These are phyloP conservation scores for Tolmerus cingulatus DNA, from an alignment of 2,888 invertebrate species.

Conservation along the genomic window DNA sequence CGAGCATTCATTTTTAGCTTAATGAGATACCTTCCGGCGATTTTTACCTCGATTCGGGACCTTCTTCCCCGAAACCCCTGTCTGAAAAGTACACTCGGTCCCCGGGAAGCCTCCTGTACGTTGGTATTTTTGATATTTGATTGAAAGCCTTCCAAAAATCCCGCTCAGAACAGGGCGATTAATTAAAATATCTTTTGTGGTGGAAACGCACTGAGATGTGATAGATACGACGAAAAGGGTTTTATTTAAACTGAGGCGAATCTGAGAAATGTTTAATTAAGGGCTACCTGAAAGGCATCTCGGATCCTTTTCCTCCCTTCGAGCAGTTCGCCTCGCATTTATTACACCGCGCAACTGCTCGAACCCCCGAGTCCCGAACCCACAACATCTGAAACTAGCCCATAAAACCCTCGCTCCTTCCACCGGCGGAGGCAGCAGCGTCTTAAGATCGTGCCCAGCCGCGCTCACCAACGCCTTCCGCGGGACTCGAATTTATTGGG, in stretches of 20 bases:
- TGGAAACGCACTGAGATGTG: conserved; percentile 20
- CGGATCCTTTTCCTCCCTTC: not conserved
- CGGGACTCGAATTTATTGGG: conserved; percentile 16
- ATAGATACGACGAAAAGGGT: conserved; percentile 23
- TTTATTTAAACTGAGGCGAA: conserved; percentile 31
- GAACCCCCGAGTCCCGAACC: not conserved
- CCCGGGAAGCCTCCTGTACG: not conserved
- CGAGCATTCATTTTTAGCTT: conserved; percentile 45
- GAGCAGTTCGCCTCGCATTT: not conserved
- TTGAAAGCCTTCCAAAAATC: conserved; percentile 39
- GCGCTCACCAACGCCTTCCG: not conserved
- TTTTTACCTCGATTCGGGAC: conserved; percentile 9
- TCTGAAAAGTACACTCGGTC: not conserved
- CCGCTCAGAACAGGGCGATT: conserved; percentile 33
- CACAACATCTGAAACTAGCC: conserved; percentile 3
- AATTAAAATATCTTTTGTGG: conserved; percentile 43
- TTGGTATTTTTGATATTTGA: conserved; percentile 40
- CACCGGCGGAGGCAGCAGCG: not conserved
- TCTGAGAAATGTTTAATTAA: conserved; percentile 37
- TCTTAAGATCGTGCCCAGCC: not conserved
- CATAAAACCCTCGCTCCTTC: conserved; percentile 19
- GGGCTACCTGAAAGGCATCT: conserved; percentile 28
- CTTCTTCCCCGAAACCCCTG: not conserved
- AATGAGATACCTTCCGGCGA: conserved; percentile 43
- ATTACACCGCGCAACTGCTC: not conserved